phyloP scores from a whole-genome alignment of 1,140 invertebrate species.

The Leptestheria dahalacensis region DNA sequence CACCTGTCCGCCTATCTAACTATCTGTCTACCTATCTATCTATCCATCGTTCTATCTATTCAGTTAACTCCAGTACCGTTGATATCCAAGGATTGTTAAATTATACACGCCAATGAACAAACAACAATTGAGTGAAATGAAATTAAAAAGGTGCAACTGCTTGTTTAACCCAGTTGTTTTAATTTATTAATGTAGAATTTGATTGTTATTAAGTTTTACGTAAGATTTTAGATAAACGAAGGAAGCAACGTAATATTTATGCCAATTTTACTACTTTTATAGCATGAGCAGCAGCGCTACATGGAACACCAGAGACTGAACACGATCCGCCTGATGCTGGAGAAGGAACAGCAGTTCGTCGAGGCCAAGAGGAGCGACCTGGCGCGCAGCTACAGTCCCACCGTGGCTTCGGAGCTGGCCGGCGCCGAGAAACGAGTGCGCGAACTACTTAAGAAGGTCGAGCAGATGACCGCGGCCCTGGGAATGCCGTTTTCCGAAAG shows the following conservation, averaged over 20 bases:
- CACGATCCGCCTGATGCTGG: slow-evolving; percentile 62
- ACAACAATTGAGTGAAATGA: no score
- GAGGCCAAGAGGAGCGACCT: slow-evolving; percentile 45
- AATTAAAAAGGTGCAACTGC: no score
- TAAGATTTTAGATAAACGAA: neutral
- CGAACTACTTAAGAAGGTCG: slow-evolving; percentile 42
- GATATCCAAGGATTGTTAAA: no score
- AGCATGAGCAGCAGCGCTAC: slow-evolving; percentile 61
- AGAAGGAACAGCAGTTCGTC: slow-evolving; percentile 59
- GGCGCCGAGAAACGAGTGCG: slow-evolving; percentile 43
- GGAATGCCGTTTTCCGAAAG: slow-evolving; percentile 20
- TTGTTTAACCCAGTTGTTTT: no score
- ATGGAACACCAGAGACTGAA: slow-evolving; percentile 53
- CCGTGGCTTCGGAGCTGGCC: slow-evolving; percentile 34
- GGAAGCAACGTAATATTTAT: neutral
- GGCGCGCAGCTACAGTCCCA: slow-evolving; percentile 35
- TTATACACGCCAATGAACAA: no score
- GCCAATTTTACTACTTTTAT: slow-evolving; percentile 9
- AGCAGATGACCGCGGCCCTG: slow-evolving; percentile 23
- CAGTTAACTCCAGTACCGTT: no score
- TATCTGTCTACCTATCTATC: no score
- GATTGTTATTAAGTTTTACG: neutral
- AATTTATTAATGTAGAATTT: neutral
- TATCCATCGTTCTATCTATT: no score
- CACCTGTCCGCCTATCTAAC: no score